Evolutionary conservation across 2,113 vertebrate species (phyloP).

Genomic region (Onychorhynchus coronatus): DNA sequence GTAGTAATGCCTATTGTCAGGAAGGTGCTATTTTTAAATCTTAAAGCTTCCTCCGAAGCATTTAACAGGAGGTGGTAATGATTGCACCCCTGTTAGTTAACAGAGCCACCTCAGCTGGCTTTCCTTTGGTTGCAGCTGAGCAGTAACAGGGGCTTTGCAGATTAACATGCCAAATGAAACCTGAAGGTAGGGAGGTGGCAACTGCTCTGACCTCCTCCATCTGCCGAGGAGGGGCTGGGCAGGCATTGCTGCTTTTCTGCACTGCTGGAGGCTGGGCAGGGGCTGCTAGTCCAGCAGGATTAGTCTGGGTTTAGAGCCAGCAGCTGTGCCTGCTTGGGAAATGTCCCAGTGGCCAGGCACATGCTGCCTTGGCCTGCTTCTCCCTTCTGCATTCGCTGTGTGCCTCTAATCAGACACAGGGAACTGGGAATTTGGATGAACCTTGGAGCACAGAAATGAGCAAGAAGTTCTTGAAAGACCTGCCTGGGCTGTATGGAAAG

Average conservation of each 20-base stretch:
- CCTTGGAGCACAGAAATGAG: background rate
- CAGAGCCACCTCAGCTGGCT: background rate
- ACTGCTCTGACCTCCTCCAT: background rate
- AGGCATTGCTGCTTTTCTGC: background rate
- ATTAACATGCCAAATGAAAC: background rate
- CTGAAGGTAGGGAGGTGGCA: background rate
- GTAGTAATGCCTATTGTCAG: fast-evolving
- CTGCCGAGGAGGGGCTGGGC: background rate
- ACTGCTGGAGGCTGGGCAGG: background rate
- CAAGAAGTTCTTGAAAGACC: background rate
- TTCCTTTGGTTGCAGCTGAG: background rate
- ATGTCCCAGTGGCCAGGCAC: fast-evolving
- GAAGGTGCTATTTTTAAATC: background rate
- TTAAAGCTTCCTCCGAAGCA: background rate
- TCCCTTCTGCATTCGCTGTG: fast-evolving
- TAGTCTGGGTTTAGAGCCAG: background rate
- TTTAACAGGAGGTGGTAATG: background rate
- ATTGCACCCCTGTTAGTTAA: background rate
- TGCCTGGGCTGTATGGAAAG: background rate
- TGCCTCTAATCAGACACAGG: background rate
- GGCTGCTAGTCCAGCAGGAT: background rate
- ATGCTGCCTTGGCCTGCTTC: background rate
- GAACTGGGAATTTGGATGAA: background rate
- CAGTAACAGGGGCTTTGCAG: background rate
- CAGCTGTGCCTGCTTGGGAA: background rate